Evolutionary conservation across 2,888 invertebrate genomes (phyloP), one percentile per base, ranked within the genome.

Genomic region (Encarsia formosa): DNA sequence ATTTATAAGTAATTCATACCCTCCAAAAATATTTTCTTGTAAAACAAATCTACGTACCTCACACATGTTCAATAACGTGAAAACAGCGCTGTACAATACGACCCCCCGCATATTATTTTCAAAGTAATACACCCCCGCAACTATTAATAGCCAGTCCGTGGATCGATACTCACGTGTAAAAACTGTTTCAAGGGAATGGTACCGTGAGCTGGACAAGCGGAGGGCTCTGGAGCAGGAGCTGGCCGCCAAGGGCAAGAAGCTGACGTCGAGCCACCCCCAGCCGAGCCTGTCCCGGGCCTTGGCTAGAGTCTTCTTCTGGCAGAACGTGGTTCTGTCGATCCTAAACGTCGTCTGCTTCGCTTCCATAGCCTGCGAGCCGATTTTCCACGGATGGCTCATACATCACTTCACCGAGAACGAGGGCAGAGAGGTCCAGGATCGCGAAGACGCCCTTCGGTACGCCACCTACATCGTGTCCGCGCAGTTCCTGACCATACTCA

Each of bases 271-370:
- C 1, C 48, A 37, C 3, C 51, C 53, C 0, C 45, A 63, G 20
- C 78, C 79, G 2, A 74, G 74, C 59, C 63, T 80, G 11, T 56
- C 67, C 13, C 66, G 59, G 37, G 79, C 79, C 0, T 56, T 80
- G 20, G 24, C 73, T 6, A 62, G 73, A 15, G 65, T 74, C 2
- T 78, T 78, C 65, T 74, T 76, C 54, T 6, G 53, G 16, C 56
- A 60, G 11, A 67, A 69, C 24, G 8, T 63, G 0, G 4, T 22
- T 2, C 24, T 63, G 5, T 63, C 65, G 13, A 1, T 61, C 0
- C 44, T 61, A 0, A 0, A 56, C 1, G 37, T 62, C 1, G 0
- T 65, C 1, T 56, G 63, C 26, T 22, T 49, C 0, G n/a, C n/a
- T n/a, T n/a, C n/a, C n/a, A 1, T 52, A 0, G 4, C 63, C 0